Base-by-base conservation (phyloP, 1,140 invertebrate genomes). In the Andrena cerasifolii region DNA sequence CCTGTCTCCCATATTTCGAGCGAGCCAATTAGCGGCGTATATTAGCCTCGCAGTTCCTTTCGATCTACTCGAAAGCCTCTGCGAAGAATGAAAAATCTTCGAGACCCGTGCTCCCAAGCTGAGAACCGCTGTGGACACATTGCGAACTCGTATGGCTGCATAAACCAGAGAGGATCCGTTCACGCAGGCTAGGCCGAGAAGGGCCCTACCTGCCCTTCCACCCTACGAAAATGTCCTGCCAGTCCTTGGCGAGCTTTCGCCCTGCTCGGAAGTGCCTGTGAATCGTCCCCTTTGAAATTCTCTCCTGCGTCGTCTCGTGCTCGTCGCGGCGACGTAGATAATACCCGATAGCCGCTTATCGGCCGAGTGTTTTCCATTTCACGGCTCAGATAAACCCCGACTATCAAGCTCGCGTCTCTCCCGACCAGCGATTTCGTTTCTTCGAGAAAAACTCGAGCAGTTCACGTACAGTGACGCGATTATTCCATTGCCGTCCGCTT, bases 151-250 rank as follows among this genome's bases (percentile, higher is more conserved):
- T 45, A 73, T 73, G 31, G 47, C 28, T 58, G 28, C 51, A 58
- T 58, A 76, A 47, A 67, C 40, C 73, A 24, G 21, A n/a, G 26
- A 54, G 51, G 63, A 68, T 68, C 21, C 40, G 47, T 75, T 75
- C 51, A 67, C 40, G 63, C 21, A n/a, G n/a, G n/a, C n/a, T n/a
- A n/a, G n/a, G n/a, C n/a, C n/a, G n/a, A n/a, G n/a, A 1, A 3
- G 3, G 36, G 6, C 33, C 4, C 73, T 78, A 63, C 71, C 75
- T 62, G 70, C 59, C 76, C 80, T 65, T 72, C 61, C 51, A 43
- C 24, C 67, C 56, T 67, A 67, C 59, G 21, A 75, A 82, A 63
- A 78, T 80, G 67, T 78, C 51, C 75, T 61, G 51, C 47, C 79
- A 82, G 82, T 79, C 21, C 28, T 66, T 76, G 21, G 28, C 49